These are phyloP conservation scores for Albula goreensis DNA, from an alignment of 2,113 vertebrate species.

Conservation along the genomic window DNA sequence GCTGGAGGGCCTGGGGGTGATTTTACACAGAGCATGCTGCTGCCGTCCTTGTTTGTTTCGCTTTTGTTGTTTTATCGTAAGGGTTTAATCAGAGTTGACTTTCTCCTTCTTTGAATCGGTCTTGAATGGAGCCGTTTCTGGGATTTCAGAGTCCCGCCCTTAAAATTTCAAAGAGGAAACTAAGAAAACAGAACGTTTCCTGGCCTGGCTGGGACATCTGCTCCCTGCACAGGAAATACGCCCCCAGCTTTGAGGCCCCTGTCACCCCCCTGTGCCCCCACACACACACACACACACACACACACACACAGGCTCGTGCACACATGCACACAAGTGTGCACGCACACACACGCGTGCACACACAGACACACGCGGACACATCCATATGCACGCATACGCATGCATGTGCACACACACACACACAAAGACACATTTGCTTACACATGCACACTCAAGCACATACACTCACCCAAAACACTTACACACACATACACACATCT, in stretches of 20 bases:
- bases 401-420: neutral
- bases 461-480: too few relatives aligned
- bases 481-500: too few relatives aligned
- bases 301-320: too few relatives aligned
- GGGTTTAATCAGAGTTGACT: neutral
- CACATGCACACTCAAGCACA: too few relatives aligned
- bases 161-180: constrained; percentile 7
- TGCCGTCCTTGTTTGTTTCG: neutral
- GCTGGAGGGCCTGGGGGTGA: too few relatives aligned
- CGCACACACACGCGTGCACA: too few relatives aligned
- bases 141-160: neutral
- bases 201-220: constrained; percentile 8
- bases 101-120: neutral
- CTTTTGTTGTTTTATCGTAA: neutral
- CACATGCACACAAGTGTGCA: too few relatives aligned
- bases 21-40: too few relatives aligned
- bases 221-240: constrained; percentile 1
- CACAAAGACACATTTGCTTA: too few relatives aligned
- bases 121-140: neutral
- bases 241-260: neutral
- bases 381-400: too few relatives aligned
- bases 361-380: too few relatives aligned
- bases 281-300: too few relatives aligned
- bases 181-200: constrained; percentile 7
- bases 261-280: neutral